Percentiles rank a stretch among this genome's conserved stretches.
Conservation (phyloP, 2,888 invertebrate species). For the Aradus depressus region DNA sequence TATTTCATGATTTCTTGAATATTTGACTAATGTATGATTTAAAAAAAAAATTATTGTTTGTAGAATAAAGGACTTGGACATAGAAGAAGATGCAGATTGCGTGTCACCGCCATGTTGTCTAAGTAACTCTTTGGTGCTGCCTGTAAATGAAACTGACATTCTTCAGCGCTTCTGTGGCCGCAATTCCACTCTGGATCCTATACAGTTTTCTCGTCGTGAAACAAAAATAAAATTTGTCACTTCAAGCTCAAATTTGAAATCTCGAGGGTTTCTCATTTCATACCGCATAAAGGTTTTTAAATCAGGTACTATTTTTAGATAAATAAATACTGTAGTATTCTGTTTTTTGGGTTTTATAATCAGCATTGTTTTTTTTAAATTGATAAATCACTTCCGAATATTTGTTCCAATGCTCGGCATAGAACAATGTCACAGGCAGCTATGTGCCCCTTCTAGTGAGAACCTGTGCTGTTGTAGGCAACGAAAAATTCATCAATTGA, state of each 20-base stretch:
- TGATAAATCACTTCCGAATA: no score
- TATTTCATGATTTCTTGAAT: no score
- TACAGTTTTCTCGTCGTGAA: slow-evolving; percentile 13
- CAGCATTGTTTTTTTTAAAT: no score
- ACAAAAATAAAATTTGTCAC: slow-evolving; percentile 27
- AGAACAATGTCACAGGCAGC: no score
- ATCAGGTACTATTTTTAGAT: not conserved
- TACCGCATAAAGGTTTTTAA: slow-evolving; percentile 21
- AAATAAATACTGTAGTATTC: slow-evolving; percentile 40
- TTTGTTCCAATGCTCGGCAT: no score
- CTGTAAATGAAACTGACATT: slow-evolving; percentile 25
- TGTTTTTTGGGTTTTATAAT: no score
- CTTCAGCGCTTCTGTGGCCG: slow-evolving; percentile 19
- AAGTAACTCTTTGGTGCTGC: slow-evolving; percentile 31
- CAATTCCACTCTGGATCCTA: slow-evolving; percentile 13
- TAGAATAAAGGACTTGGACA: slow-evolving; percentile 31
- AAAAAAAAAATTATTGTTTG: slow-evolving; percentile 7
- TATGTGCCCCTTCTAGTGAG: no score
- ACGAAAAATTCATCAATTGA: no score
- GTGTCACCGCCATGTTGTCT: slow-evolving; percentile 29
- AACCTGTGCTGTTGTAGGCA: no score
- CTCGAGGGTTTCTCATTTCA: slow-evolving; percentile 28
- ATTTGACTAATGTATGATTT: no score
- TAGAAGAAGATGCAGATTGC: slow-evolving; percentile 31
- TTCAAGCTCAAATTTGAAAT: slow-evolving; percentile 22